These are phyloP conservation scores for Aethina tumida DNA, from an alignment of 1,140 invertebrate genomes.

Conservation along the genomic window DNA sequence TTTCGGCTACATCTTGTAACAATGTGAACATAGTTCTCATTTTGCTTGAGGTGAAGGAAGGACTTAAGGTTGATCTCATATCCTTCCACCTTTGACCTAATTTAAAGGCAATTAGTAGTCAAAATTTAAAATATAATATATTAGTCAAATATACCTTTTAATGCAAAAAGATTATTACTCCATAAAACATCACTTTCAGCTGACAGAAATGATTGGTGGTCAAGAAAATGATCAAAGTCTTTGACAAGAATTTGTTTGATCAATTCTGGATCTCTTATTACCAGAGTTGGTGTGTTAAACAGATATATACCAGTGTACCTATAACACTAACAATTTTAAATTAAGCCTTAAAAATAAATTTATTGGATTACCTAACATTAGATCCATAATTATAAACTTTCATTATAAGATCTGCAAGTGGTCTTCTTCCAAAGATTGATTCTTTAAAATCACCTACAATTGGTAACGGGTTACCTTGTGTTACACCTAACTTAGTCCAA, in stretches of 20 bases:
- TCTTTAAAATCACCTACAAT: too few relatives aligned
- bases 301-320: conserved; percentile 44
- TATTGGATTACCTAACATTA: too few relatives aligned
- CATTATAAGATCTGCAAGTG: too few relatives aligned
- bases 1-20: conserved; percentile 26
- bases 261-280: conserved; percentile 49
- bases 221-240: conserved; percentile 53
- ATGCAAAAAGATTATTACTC: conserved; percentile 41
- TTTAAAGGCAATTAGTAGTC: too few relatives aligned
- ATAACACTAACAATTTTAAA: too few relatives aligned
- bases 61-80: conserved; percentile 33
- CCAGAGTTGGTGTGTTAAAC: conserved; percentile 39
- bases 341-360: too few relatives aligned
- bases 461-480: too few relatives aligned
- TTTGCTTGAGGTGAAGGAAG: conserved; percentile 36
- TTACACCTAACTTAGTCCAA: too few relatives aligned
- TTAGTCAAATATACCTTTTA: too few relatives aligned
- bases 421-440: too few relatives aligned
- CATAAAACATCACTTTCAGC: conserved; percentile 43
- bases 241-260: conserved; percentile 50
- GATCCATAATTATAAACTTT: too few relatives aligned
- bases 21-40: conserved; percentile 34
- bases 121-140: too few relatives aligned
- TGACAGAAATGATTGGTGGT: conserved; percentile 40
- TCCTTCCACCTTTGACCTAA: conserved; percentile 34